Evolutionary conservation across 1,140 invertebrate genomes (phyloP).

Genomic region (Trachymyrmex cornetzi): DNA sequence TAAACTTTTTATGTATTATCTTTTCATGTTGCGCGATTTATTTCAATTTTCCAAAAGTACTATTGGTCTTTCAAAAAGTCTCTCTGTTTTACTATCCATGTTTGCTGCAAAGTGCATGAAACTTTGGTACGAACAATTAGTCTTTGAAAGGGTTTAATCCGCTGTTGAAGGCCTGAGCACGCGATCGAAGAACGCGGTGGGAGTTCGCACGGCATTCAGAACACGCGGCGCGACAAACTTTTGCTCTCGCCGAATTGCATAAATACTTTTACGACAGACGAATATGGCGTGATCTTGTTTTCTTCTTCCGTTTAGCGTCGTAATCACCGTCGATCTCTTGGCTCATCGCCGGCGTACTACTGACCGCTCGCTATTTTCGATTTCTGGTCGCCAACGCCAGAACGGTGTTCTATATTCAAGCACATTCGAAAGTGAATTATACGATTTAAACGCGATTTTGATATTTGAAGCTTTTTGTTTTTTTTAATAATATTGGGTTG

Average conservation of each 20-base stretch:
- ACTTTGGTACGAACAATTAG: slow-evolving; percentile 8
- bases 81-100: background rate
- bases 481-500: background rate
- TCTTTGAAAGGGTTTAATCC: background rate
- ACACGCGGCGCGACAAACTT: slow-evolving; percentile 5
- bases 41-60: background rate
- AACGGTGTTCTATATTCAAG: background rate
- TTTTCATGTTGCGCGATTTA: slow-evolving; percentile 25
- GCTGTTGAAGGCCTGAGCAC: background rate
- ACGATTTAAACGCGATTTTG: background rate
- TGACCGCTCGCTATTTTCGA: slow-evolving; percentile 44
- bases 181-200: background rate
- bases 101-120: background rate
- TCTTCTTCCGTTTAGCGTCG: slow-evolving; percentile 57
- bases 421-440: background rate
- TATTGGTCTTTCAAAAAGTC: background rate
- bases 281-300: slow-evolving; percentile 14
- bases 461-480: background rate
- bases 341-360: slow-evolving; percentile 43
- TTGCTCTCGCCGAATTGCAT: background rate
- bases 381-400: background rate
- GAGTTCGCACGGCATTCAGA: background rate
- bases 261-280: slow-evolving; percentile 33
- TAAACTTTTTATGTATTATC: background rate
- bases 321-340: background rate